A percentile compares a stretch with the other conserved stretches of the same genome.
Conservation (phyloP, 1,140 invertebrate genomes). For the Physella acuta region DNA sequence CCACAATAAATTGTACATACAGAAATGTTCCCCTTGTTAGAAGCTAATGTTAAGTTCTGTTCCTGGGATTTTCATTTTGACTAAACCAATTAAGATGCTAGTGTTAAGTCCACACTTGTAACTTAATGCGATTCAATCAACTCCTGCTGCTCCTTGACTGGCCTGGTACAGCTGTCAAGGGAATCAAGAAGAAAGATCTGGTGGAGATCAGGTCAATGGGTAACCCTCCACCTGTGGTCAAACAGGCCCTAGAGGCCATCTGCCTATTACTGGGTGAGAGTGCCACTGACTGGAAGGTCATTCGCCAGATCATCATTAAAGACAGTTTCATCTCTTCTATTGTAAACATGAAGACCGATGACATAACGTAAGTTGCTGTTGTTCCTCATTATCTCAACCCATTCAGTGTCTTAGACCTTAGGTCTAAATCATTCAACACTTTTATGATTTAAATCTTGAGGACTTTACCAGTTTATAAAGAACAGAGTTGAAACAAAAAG, state of each 20-base stretch:
- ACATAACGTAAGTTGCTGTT: slow-evolving; percentile 80
- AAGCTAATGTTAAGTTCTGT: no score
- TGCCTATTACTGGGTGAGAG: slow-evolving; percentile 97
- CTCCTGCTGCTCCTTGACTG: no score
- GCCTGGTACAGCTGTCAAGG: slow-evolving; percentile 97
- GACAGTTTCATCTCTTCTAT: slow-evolving; percentile 99
- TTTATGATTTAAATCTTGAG: no score
- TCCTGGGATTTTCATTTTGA: no score
- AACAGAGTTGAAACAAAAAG: no score
- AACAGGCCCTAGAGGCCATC: slow-evolving; percentile 97
- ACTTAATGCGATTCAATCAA: no score
- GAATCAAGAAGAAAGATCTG: slow-evolving; percentile 98
- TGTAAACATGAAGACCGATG: slow-evolving; percentile 97
- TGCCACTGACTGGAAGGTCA: slow-evolving; percentile 97
- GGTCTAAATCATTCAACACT: no score
- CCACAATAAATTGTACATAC: no score
- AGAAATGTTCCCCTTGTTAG: no score
- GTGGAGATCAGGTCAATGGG: slow-evolving; percentile 98
- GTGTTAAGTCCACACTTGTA: no score
- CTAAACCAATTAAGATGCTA: no score
- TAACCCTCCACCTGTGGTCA: slow-evolving; percentile 95
- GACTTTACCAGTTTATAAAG: no score
- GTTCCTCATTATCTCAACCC: background rate
- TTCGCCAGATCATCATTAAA: slow-evolving; percentile 93
- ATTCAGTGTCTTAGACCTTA: background rate